Evolutionary conservation across 2,797 vertebrate species (phyloP).

Genomic region (Rhinophrynus dorsalis): DNA sequence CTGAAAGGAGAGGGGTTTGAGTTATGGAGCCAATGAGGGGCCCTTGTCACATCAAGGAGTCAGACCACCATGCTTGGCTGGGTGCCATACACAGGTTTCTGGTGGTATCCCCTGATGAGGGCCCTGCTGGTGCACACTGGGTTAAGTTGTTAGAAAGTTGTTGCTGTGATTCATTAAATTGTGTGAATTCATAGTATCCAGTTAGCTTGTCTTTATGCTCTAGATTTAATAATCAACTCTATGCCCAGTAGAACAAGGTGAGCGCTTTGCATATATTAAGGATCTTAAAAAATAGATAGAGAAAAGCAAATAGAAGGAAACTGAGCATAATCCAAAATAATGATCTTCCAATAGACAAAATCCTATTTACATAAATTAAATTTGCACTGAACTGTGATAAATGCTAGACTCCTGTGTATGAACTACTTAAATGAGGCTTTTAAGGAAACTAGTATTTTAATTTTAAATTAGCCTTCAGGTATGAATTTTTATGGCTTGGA

Average conservation of each 20-base stretch:
- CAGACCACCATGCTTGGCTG: background rate
- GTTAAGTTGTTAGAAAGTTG: conserved; percentile 29
- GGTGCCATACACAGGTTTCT: background rate
- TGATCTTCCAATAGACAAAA: conserved; percentile 8
- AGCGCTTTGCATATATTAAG: conserved; percentile 31
- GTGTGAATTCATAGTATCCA: conserved; percentile 17
- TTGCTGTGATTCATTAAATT: conserved; percentile 14
- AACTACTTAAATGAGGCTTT: conserved; percentile 9
- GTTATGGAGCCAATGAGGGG: too few species aligned
- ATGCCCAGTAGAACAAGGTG: conserved; percentile 21
- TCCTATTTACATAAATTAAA: background rate
- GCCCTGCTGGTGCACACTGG: background rate
- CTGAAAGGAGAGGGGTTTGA: too few species aligned
- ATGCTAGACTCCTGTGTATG: background rate
- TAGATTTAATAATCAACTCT: conserved; percentile 13
- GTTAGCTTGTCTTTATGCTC: conserved; percentile 28
- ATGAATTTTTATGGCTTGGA: too few species aligned
- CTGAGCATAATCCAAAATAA: background rate
- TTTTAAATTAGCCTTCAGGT: conserved; percentile 27
- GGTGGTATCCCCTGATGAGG: background rate
- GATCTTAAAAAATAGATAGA: background rate
- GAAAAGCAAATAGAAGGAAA: background rate
- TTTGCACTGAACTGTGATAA: background rate
- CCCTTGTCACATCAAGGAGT: too few species aligned
- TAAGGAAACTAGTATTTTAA: conserved; percentile 8